Percentiles rank a stretch among this genome's conserved stretches.
Evolutionary conservation across 2,888 invertebrate species (phyloP).

Genomic region (Monochamus alternatus): DNA sequence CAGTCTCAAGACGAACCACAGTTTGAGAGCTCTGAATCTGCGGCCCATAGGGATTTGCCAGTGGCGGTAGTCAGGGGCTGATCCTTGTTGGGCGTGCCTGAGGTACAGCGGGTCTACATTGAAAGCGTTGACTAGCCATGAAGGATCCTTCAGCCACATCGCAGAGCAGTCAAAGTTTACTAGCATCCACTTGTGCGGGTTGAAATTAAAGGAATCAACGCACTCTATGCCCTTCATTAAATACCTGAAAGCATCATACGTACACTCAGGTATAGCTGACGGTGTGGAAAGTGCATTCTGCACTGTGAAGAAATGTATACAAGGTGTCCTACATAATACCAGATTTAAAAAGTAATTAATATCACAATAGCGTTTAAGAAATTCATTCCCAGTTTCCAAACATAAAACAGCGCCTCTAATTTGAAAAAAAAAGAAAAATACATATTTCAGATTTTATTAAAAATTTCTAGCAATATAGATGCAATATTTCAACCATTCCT

Average conservation of each 20-base stretch:
- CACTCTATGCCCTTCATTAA: slow-evolving; percentile 90
- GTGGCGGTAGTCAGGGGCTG: slow-evolving; percentile 94
- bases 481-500: too few species aligned
- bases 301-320: too few species aligned
- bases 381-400: too few species aligned
- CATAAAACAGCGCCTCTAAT: too few species aligned
- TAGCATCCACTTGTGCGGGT: slow-evolving; percentile 99
- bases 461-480: too few species aligned
- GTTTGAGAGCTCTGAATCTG: slow-evolving; percentile 91
- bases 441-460: too few species aligned
- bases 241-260: slow-evolving; percentile 79
- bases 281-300: too few species aligned
- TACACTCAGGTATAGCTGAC: too few species aligned
- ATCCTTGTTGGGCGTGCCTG: slow-evolving; percentile 93
- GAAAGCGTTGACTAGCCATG: slow-evolving; percentile 94
- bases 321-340: too few species aligned
- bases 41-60: slow-evolving; percentile 98
- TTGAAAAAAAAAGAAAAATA: too few species aligned
- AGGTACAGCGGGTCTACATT: slow-evolving; percentile 98
- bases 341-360: too few species aligned
- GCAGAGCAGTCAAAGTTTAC: slow-evolving; percentile 99
- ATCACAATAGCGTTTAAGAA: too few species aligned
- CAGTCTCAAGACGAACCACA: slow-evolving; percentile 95
- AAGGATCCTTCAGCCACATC: slow-evolving; percentile 95
- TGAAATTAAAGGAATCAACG: slow-evolving; percentile 98